Evolutionary conservation across 2,797 vertebrate species (phyloP), one percentile per base, ranked within the genome.

Genomic region (Lithobates pipiens): DNA sequence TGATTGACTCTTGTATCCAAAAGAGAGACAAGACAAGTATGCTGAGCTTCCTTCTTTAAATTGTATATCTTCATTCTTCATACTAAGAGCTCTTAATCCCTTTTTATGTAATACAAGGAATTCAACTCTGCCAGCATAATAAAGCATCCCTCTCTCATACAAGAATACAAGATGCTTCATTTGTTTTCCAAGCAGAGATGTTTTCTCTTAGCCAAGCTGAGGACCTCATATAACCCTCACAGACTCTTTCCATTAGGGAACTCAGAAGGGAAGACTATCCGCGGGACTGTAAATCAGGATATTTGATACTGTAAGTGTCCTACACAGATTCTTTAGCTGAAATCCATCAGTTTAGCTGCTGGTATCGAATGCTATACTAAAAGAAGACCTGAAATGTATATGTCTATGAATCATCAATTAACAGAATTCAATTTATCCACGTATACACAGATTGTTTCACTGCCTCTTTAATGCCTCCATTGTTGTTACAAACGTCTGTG

Each of bases 211-310:
- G 54, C 54, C 88, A 91, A 90, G 86, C 82, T 16, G 29, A 87
- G 85, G 86, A 75, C 57, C 83, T 90, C 69, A 46, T 10, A 78
- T 29, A 89, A 82, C 79, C 85, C 88, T 73, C 82, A n/a, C 44
- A 88, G 44, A 79, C 86, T 68, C 83, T 79, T 72, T 89, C 75
- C 75, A 74, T 86, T 54, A 90, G 79, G 44, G 32, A 72, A 71
- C 32, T 32, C 25, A 57, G 39, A 27, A 57, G 63, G 32, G 21
- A 76, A 71, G 15, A 3, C 72, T 54, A 76, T 54, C 34, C 61
- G n/a, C 61, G n/a, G 61, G 23, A 25, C 61, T 42, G 72, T 39
- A 74, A 74, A 46, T 74, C 72, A 74, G 39, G 36, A 29, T 39
- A 74, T 74, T 44, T 46, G 39, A 71, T 71, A 71, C 21, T 71